Evolutionary conservation across 2,797 vertebrate species (phyloP).

Genomic region (Clarias fuscus): DNA sequence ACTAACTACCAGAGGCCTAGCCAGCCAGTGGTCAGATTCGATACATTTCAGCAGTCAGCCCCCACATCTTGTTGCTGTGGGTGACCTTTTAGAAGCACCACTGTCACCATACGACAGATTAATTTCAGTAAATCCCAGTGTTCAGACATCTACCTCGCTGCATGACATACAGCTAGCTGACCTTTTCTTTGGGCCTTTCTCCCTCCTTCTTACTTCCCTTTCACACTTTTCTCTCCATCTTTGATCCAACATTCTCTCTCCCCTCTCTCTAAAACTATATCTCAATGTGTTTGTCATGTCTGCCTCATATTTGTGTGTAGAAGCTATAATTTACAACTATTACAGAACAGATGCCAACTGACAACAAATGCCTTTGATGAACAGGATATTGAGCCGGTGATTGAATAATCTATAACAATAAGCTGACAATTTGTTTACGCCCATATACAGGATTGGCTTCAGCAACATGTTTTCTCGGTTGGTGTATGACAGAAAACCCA

Average conservation of each 20-base stretch:
- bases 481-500: not conserved
- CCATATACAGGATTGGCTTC: slow-evolving; percentile 3
- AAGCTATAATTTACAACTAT: slow-evolving; percentile 36
- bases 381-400: not conserved
- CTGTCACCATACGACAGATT: slow-evolving; percentile 77
- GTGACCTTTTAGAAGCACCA: slow-evolving; percentile 80
- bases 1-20: slow-evolving; percentile 67
- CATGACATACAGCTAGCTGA: slow-evolving; percentile 55
- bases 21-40: slow-evolving; percentile 69
- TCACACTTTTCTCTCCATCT: slow-evolving; percentile 37
- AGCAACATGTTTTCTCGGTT: not conserved
- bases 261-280: slow-evolving; percentile 29
- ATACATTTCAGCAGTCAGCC: slow-evolving; percentile 70
- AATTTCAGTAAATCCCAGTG: slow-evolving; percentile 64
- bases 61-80: slow-evolving; percentile 71
- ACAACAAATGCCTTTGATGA: slow-evolving; percentile 22
- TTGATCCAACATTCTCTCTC: slow-evolving; percentile 54
- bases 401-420: slow-evolving; percentile 14
- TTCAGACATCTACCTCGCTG: slow-evolving; percentile 53
- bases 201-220: slow-evolving; percentile 12
- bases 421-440: slow-evolving; percentile 8
- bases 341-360: slow-evolving; percentile 17
- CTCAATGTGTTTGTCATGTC: slow-evolving; percentile 31
- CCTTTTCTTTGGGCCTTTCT: slow-evolving; percentile 53
- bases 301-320: slow-evolving; percentile 18